Conservation (phyloP, 2,113 vertebrate genomes). For the Cebidichthys violaceus region DNA sequence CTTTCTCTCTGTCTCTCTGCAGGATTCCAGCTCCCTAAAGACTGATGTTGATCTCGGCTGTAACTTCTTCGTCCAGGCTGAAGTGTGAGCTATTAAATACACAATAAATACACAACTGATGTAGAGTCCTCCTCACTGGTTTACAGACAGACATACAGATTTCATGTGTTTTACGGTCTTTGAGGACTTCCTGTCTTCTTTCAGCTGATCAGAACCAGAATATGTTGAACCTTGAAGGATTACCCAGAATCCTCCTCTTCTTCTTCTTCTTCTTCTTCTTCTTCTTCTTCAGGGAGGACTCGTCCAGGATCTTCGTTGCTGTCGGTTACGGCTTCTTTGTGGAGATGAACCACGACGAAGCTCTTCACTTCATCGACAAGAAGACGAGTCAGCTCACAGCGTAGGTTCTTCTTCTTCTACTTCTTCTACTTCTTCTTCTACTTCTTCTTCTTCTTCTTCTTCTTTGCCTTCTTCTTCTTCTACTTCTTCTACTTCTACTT, state of each 20-base stretch:
- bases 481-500: no score
- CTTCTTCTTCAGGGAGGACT: conserved; percentile 82
- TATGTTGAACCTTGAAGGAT: background rate
- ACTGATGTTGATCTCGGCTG: conserved; percentile 91
- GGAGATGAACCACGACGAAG: conserved; percentile 88
- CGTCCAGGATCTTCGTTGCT: conserved; percentile 88
- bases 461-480: no score
- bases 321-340: conserved; percentile 92
- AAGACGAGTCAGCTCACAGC: conserved; percentile 89
- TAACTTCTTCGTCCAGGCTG: conserved; percentile 90
- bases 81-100: conserved; percentile 93
- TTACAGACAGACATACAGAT: no score
- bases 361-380: conserved; percentile 89
- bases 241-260: background rate
- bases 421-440: no score
- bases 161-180: no score
- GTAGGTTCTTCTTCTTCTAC: conserved; percentile 74
- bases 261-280: background rate
- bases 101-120: no score
- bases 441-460: no score
- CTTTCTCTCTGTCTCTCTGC: background rate
- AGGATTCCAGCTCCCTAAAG: conserved; percentile 86
- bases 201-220: no score
- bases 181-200: no score
- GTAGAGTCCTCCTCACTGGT: no score